Evolutionary conservation across 2,888 invertebrate genomes (phyloP).

Genomic region (Campopleginae sp.): DNA sequence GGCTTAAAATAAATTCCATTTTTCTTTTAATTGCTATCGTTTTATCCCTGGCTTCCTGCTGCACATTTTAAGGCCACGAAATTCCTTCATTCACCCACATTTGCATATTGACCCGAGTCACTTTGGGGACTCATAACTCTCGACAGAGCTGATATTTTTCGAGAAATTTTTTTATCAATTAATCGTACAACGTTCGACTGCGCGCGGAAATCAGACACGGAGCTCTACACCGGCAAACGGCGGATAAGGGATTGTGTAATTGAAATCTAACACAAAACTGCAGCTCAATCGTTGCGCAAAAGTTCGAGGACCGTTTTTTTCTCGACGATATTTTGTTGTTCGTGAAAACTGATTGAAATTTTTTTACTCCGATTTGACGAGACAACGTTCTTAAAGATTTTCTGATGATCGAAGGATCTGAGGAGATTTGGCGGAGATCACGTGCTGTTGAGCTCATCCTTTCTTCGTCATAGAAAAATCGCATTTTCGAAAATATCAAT

Average conservation of each 20-base stretch:
- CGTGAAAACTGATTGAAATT: too few relatives aligned
- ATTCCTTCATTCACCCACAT: background rate
- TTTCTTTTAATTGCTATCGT: background rate
- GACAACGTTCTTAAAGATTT: background rate
- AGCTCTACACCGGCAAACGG: too few relatives aligned
- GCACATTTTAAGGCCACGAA: background rate
- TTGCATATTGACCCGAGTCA: background rate
- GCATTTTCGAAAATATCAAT: constrained; percentile 28
- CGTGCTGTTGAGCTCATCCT: background rate
- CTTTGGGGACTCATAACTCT: background rate
- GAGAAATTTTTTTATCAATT: background rate
- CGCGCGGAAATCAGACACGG: too few relatives aligned
- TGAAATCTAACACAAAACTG: background rate
- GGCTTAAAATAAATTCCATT: background rate
- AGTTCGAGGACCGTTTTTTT: background rate
- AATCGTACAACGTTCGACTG: background rate
- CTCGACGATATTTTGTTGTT: too few relatives aligned
- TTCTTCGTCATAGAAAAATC: background rate
- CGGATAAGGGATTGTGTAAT: too few relatives aligned
- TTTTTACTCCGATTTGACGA: background rate
- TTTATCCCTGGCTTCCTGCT: background rate
- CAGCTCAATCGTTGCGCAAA: background rate
- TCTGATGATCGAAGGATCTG: background rate
- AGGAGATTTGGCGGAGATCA: background rate
- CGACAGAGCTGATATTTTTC: background rate